phyloP scores from a whole-genome alignment of 1,140 invertebrate genomes.

The Drosophila obscura region DNA sequence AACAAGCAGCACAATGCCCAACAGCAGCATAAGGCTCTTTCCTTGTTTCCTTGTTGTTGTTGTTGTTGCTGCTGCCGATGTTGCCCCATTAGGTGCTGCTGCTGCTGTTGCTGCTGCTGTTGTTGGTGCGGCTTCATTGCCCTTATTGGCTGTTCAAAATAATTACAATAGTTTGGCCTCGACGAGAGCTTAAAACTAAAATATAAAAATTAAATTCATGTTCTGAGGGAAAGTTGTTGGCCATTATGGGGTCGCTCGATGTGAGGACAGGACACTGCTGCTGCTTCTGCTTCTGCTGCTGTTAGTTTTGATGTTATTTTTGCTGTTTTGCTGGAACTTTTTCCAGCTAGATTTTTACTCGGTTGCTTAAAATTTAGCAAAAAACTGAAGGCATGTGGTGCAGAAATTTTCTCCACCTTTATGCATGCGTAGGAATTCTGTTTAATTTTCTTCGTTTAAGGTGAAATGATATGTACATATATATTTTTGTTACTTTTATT shows the following conservation, averaged over 20 bases:
- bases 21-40: conserved; percentile 45
- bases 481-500: no score
- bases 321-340: no score
- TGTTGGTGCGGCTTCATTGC: conserved; percentile 45
- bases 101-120: conserved; percentile 26
- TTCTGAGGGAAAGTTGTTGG: conserved; percentile 35
- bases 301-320: no score
- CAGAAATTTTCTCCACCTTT: no score
- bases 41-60: background rate
- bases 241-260: conserved; percentile 38
- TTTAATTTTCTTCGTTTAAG: no score
- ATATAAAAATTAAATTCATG: conserved; percentile 48
- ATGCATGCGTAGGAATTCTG: no score
- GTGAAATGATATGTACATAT: no score
- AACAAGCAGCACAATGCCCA: conserved; percentile 36
- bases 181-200: conserved; percentile 1
- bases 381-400: no score
- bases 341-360: no score
- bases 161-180: conserved; percentile 70
- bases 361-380: no score
- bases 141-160: conserved; percentile 76
- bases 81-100: conserved; percentile 50
- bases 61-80: conserved; percentile 4
- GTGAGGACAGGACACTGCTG: conserved; percentile 20
- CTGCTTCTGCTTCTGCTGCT: background rate